Base-by-base conservation (phyloP, 2,113 vertebrate species). In the Crypturellus undulatus region DNA sequence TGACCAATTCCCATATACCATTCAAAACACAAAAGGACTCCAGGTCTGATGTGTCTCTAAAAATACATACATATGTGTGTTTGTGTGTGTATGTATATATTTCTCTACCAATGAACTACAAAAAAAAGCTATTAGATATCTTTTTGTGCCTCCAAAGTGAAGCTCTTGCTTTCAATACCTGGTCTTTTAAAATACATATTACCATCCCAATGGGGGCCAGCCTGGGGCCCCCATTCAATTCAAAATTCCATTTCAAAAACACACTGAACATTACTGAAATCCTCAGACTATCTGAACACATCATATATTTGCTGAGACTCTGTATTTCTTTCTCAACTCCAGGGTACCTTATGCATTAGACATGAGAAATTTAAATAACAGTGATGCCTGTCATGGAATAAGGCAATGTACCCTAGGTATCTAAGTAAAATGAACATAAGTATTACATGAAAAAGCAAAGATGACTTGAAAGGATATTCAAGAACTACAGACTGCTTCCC, bases 1-100 rank as follows among this genome's bases (percentile, higher is more conserved):
- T 12, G 3, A 88, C 20, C 2, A 2, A 5, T 76, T 12, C 10
- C 22, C 16, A 52, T 1, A 5, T 4, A 22, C 1, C 7, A 60
- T n/a, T 59, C 59, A 38, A 58, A 88, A 20, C 4, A 63, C 36
- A 79, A 52, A 83, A 67, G 2, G 8, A 4, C 3, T 7, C 14
- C 18, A 14, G 7, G 64, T 71, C 77, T 64, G 30, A 45, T 0
- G 34, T 12, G 32, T 60, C 43, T 79, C 24, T 14, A 17, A 69
- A 84, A 60, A n/a, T 8, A 19, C 16, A 19, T 0, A 8, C 6
- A n/a, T n/a, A 26, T 7, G 22, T 51, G 21, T 51, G 49, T 51
- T 51, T 51, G 21, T 51, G 49, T 51, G 49, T 54, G 52, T 28
- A 15, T 52, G 25, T 52, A 15, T 28, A 26, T 86, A 14, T 38